Percentiles rank a stretch among this genome's conserved stretches.
These are phyloP conservation scores for Diplolepis rosae DNA, from an alignment of 2,888 invertebrate genomes.

Conservation along the genomic window DNA sequence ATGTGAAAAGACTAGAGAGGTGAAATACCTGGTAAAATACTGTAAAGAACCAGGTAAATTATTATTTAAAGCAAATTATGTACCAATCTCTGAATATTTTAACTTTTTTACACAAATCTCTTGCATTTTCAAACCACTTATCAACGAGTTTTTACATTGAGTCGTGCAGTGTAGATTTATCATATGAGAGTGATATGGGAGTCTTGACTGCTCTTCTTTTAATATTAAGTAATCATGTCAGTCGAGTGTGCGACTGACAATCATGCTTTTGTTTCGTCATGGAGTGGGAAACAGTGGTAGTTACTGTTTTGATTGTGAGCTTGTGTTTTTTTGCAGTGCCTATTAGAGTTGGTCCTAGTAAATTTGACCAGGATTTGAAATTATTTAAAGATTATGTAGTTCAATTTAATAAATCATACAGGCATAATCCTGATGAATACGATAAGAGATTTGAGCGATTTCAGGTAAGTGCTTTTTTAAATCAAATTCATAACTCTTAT, in stretches of 20 bases:
- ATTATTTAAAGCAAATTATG: too few species aligned
- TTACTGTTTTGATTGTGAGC: constrained; percentile 65
- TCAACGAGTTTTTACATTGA: background rate
- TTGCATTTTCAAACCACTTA: too few species aligned
- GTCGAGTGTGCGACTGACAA: constrained; percentile 4
- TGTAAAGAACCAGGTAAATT: too few species aligned
- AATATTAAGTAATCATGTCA: background rate
- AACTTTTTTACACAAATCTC: too few species aligned
- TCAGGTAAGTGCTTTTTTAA: constrained; percentile 69
- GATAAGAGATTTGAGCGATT: constrained; percentile 71
- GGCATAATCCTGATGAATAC: constrained; percentile 70
- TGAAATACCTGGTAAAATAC: too few species aligned
- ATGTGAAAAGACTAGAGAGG: too few species aligned
- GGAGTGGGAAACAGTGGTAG: constrained; percentile 70
- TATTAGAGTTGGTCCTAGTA: constrained; percentile 68
- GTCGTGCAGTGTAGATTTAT: constrained; percentile 4
- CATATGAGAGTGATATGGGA: background rate
- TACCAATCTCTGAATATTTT: too few species aligned
- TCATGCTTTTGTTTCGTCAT: constrained; percentile 50
- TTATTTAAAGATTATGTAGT: constrained; percentile 75
- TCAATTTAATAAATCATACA: constrained; percentile 76
- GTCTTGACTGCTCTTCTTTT: background rate
- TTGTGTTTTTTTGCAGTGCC: constrained; percentile 75
- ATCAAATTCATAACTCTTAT: too few species aligned
- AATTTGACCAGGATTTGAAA: constrained; percentile 57